Evolutionary conservation across 2,888 invertebrate species (phyloP).

Genomic region (Cephalotes varians): DNA sequence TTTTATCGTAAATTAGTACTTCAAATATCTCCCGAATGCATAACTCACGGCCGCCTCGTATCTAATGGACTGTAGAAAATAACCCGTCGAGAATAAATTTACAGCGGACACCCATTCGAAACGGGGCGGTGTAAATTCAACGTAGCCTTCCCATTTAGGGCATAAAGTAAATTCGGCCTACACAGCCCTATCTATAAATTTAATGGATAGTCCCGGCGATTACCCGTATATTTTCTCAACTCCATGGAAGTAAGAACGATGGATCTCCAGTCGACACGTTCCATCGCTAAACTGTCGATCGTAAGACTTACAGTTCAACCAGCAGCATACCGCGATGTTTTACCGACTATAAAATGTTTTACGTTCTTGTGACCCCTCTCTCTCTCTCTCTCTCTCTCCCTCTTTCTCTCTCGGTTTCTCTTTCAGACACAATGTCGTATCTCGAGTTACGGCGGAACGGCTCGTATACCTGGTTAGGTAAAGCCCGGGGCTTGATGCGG

Average conservation of each 20-base stretch:
- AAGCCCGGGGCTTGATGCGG: slow-evolving; percentile 5
- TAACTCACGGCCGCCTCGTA: slow-evolving; percentile 38
- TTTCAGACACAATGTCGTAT: not conserved
- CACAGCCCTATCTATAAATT: slow-evolving; percentile 48
- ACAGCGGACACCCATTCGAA: slow-evolving; percentile 43
- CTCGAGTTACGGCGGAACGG: slow-evolving; percentile 3
- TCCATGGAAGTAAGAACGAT: slow-evolving; percentile 50
- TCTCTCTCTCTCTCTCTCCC: not conserved
- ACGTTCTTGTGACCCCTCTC: not conserved
- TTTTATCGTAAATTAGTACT: slow-evolving; percentile 47
- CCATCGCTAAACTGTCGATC: slow-evolving; percentile 55
- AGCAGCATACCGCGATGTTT: slow-evolving; percentile 42
- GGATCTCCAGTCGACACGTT: slow-evolving; percentile 55
- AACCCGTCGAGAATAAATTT: slow-evolving; percentile 52
- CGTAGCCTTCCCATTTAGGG: slow-evolving; percentile 50
- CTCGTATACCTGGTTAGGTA: slow-evolving; percentile 62
- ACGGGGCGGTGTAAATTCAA: slow-evolving; percentile 49
- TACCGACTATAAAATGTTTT: slow-evolving; percentile 50
- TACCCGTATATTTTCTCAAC: slow-evolving; percentile 55
- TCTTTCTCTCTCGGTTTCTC: not conserved
- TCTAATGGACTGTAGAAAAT: slow-evolving; percentile 55
- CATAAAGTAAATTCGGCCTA: slow-evolving; percentile 55
- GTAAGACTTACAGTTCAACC: slow-evolving; percentile 54
- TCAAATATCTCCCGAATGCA: slow-evolving; percentile 42
- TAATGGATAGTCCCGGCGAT: slow-evolving; percentile 40